Evolutionary conservation across 2,113 vertebrate genomes (phyloP).

Genomic region (Calyptommatus sinebrachiatus): DNA sequence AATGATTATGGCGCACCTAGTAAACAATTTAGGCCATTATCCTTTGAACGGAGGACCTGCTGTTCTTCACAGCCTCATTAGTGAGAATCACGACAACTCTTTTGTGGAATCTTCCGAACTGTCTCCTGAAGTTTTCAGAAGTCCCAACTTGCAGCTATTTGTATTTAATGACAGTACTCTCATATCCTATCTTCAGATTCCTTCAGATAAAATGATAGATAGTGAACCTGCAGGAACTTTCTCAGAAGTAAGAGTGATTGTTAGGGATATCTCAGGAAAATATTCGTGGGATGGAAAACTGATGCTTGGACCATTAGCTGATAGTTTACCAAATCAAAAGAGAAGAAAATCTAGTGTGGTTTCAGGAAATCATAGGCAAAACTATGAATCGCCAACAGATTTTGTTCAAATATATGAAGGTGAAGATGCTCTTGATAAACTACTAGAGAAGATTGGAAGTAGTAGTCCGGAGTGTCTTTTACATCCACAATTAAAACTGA

Average conservation of each 20-base stretch:
- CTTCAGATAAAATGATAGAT: constrained; percentile 58
- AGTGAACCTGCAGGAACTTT: constrained; percentile 55
- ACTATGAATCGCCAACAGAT: constrained; percentile 31
- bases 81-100: constrained; percentile 91
- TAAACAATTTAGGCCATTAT: constrained; percentile 95
- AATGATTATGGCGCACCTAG: constrained; percentile 96
- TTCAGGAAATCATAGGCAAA: constrained; percentile 31
- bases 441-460: constrained; percentile 85
- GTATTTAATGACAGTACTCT: constrained; percentile 96
- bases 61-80: constrained; percentile 91
- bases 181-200: constrained; percentile 93
- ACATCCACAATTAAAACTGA: constrained; percentile 81
- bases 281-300: constrained; percentile 93
- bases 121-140: constrained; percentile 92
- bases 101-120: constrained; percentile 88
- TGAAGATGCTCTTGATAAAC: constrained; percentile 81
- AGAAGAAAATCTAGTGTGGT: not conserved
- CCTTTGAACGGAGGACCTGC: constrained; percentile 90
- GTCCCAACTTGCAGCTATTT: constrained; percentile 94
- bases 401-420: constrained; percentile 70
- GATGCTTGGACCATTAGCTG: constrained; percentile 85
- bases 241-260: constrained; percentile 90
- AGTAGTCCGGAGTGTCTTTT: constrained; percentile 91
- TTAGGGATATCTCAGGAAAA: constrained; percentile 96
- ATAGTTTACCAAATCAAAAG: constrained; percentile 21